These are phyloP conservation scores for Schizopygopsis pylzovi DNA, from an alignment of 2,797 vertebrate species.

Conservation along the genomic window DNA sequence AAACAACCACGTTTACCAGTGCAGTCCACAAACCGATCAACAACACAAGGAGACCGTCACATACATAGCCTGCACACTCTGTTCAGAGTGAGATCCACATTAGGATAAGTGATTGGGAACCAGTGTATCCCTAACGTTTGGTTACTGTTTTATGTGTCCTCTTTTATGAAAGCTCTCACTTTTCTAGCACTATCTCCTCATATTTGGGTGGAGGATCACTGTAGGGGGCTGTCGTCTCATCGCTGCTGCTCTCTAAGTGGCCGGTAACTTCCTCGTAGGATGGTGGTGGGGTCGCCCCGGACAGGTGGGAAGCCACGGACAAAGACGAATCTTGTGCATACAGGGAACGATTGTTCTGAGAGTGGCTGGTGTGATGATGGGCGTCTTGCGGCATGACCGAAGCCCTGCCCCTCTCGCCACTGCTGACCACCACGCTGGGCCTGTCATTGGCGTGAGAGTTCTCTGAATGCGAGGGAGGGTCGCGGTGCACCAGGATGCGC, in stretches of 20 bases:
- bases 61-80: slow-evolving; percentile 21
- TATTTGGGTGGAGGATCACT: slow-evolving; percentile 87
- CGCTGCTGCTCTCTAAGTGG: slow-evolving; percentile 82
- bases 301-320: slow-evolving; percentile 80
- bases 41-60: slow-evolving; percentile 23
- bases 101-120: slow-evolving; percentile 33
- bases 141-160: neutral
- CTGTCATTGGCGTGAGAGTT: slow-evolving; percentile 67
- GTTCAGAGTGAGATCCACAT: slow-evolving; percentile 8
- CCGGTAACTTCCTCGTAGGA: slow-evolving; percentile 90
- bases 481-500: slow-evolving; percentile 85
- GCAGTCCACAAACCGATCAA: neutral
- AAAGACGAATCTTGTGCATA: slow-evolving; percentile 79
- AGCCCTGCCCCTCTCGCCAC: slow-evolving; percentile 62
- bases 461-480: slow-evolving; percentile 69
- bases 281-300: slow-evolving; percentile 85
- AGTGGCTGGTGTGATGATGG: slow-evolving; percentile 63
- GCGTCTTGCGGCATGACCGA: slow-evolving; percentile 32
- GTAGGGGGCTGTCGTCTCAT: slow-evolving; percentile 82
- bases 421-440: slow-evolving; percentile 58
- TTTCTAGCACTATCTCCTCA: slow-evolving; percentile 84
- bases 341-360: slow-evolving; percentile 73
- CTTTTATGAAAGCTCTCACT: slow-evolving; percentile 56
- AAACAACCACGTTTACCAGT: slow-evolving; percentile 30
- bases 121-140: slow-evolving; percentile 18